These are phyloP conservation scores for Drosophila mayri DNA, from an alignment of 1,140 invertebrate genomes.

Conservation along the genomic window DNA sequence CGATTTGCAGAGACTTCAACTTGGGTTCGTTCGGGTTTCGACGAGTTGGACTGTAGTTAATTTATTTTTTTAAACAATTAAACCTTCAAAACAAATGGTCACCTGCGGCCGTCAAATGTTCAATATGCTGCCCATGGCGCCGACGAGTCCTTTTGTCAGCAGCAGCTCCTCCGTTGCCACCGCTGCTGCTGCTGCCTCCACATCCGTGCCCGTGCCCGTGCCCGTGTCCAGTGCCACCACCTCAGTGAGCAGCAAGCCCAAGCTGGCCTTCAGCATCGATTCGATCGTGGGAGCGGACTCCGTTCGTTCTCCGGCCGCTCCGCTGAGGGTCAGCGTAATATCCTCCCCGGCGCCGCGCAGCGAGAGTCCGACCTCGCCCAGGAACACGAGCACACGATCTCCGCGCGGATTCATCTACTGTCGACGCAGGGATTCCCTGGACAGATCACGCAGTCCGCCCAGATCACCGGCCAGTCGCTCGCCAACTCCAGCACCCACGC, in stretches of 20 bases:
- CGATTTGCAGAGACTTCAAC: constrained; percentile 20
- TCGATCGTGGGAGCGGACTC: constrained; percentile 92
- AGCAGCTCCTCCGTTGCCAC: constrained; percentile 44
- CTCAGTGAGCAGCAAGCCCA: constrained; percentile 90
- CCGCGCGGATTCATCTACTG: constrained; percentile 72
- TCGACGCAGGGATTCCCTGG: constrained; percentile 63
- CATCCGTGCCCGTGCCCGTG: constrained; percentile 22
- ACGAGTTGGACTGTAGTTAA: constrained; percentile 7
- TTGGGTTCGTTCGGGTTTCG: constrained; percentile 14
- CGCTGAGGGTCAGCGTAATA: constrained; percentile 65
- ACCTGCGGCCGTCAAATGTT: constrained; percentile 82
- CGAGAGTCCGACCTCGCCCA: constrained; percentile 65
- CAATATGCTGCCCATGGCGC: constrained; percentile 84
- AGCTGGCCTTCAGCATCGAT: constrained; percentile 97
- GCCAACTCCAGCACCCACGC: constrained; percentile 55
- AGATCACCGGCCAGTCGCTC: constrained; percentile 61
- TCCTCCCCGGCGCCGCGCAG: constrained; percentile 66
- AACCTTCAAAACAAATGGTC: constrained; percentile 75
- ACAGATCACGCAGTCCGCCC: constrained; percentile 82
- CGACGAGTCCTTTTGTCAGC: constrained; percentile 79
- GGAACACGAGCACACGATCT: constrained; percentile 35
- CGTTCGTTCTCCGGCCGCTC: constrained; percentile 50
- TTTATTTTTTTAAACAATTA: constrained; percentile 17
- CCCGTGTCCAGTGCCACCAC: constrained; percentile 29
- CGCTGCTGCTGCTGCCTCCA: constrained; percentile 32